These are phyloP conservation scores for Andrena bicolor DNA, from an alignment of 2,888 invertebrate genomes.

Conservation along the genomic window DNA sequence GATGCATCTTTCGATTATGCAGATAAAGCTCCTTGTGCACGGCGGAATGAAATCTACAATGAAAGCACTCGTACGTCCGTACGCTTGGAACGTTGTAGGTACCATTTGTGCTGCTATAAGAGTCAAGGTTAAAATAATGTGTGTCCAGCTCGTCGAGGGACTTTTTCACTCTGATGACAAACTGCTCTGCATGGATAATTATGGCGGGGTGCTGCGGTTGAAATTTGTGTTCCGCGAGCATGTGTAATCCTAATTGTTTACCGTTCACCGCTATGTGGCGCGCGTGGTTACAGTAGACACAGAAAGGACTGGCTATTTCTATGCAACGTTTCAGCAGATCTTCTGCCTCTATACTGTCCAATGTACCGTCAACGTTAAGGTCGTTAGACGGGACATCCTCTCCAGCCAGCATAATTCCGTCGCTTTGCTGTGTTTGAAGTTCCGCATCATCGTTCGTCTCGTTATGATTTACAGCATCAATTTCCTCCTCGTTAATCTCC, in stretches of 20 bases:
- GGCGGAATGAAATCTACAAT: conserved; percentile 92
- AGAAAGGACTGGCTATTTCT: conserved; percentile 89
- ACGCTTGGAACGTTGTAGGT: conserved; percentile 86
- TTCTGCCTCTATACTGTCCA: conserved; percentile 91
- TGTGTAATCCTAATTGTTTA: conserved; percentile 91
- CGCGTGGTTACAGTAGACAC: conserved; percentile 95
- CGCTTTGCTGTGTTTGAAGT: conserved; percentile 62
- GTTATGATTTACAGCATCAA: conserved; percentile 10
- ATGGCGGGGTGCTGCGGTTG: conserved; percentile 85
- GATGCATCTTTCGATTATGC: conserved; percentile 95
- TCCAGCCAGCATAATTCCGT: conserved; percentile 87
- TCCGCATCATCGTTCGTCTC: conserved; percentile 42
- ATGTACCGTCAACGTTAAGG: conserved; percentile 90
- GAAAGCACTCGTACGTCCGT: conserved; percentile 93
- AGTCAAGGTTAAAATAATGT: conserved; percentile 90
- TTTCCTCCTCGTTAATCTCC: conserved; percentile 30
- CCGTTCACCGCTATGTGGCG: conserved; percentile 94
- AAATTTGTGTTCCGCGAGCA: conserved; percentile 92
- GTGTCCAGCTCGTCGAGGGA: conserved; percentile 88
- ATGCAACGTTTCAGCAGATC: conserved; percentile 91
- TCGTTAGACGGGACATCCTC: conserved; percentile 90
- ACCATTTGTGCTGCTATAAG: conserved; percentile 88
- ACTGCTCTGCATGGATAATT: conserved; percentile 84
- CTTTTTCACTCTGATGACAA: conserved; percentile 89
- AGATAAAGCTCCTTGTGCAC: conserved; percentile 94